Evolutionary conservation across 2,888 invertebrate genomes (phyloP).

Genomic region (Melipona beecheii): DNA sequence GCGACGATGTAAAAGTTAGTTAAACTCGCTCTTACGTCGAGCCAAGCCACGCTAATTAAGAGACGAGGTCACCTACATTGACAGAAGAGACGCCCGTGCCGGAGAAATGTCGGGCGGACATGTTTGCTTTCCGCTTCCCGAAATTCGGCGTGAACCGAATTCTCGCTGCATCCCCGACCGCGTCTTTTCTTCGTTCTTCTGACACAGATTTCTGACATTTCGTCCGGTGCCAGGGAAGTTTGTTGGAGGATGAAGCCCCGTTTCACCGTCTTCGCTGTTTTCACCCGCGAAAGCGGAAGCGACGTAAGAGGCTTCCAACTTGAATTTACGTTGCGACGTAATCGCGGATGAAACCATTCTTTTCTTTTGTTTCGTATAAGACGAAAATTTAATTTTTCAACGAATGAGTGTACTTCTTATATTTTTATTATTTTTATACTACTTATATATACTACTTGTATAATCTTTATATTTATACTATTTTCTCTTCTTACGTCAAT

Average conservation of each 20-base stretch:
- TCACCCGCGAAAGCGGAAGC: not conserved
- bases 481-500: not conserved
- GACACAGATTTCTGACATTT: not conserved
- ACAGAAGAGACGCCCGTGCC: slow-evolving; percentile 62
- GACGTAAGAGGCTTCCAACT: slow-evolving; percentile 39
- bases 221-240: not conserved
- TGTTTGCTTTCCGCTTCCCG: slow-evolving; percentile 57
- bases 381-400: too few relatives aligned
- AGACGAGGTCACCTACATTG: slow-evolving; percentile 81
- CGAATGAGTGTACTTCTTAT: too few relatives aligned
- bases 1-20: slow-evolving; percentile 75
- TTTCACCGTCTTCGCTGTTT: not conserved
- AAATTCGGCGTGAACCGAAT: not conserved
- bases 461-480: not conserved
- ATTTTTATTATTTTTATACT: too few relatives aligned
- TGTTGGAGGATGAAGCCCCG: not conserved
- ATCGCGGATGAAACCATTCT: not conserved
- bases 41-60: slow-evolving; percentile 78
- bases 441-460: not conserved
- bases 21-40: slow-evolving; percentile 70
- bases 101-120: slow-evolving; percentile 68
- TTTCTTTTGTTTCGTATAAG: not conserved
- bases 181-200: too few relatives aligned
- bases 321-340: slow-evolving; percentile 18
- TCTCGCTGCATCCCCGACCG: not conserved